Conservation (phyloP, 2,888 invertebrate genomes). For the Eupithecia insigniata region DNA sequence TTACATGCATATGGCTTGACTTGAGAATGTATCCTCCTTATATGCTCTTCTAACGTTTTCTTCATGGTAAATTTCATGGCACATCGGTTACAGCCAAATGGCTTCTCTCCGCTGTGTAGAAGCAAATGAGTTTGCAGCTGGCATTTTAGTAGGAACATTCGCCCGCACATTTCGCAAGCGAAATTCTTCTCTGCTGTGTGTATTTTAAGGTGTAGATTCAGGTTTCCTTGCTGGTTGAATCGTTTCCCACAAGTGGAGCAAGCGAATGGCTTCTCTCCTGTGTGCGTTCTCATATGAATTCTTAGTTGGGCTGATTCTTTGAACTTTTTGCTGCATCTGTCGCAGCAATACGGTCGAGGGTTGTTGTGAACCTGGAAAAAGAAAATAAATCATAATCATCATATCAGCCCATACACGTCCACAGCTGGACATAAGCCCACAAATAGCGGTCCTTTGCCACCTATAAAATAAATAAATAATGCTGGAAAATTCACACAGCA, state of each 20-base stretch:
- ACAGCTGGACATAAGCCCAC: too few species aligned
- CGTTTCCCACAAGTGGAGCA: constrained; percentile 20
- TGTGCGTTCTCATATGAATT: constrained; percentile 17
- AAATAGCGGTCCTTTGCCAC: too few species aligned
- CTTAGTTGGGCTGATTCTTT: not conserved
- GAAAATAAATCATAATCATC: not conserved
- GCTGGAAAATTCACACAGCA: too few species aligned
- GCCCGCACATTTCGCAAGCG: constrained; percentile 21
- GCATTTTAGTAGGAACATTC: constrained; percentile 11
- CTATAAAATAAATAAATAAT: too few species aligned
- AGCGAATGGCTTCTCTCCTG: not conserved
- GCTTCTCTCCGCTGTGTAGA: constrained; percentile 4
- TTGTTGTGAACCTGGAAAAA: not conserved
- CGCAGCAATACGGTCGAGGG: constrained; percentile 13
- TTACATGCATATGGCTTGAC: constrained; percentile 18
- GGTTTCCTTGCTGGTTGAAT: constrained; percentile 17
- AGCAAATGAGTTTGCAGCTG: constrained; percentile 8
- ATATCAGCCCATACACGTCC: too few species aligned
- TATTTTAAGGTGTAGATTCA: constrained; percentile 14
- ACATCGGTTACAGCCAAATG: constrained; percentile 4
- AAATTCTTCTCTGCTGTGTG: constrained; percentile 23
- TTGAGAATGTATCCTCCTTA: constrained; percentile 6
- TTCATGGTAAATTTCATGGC: constrained; percentile 16
- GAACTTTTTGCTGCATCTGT: constrained; percentile 23
- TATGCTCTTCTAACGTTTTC: constrained; percentile 8